Base-by-base conservation (phyloP, 2,113 vertebrate species). In the Platichthys flesus region DNA sequence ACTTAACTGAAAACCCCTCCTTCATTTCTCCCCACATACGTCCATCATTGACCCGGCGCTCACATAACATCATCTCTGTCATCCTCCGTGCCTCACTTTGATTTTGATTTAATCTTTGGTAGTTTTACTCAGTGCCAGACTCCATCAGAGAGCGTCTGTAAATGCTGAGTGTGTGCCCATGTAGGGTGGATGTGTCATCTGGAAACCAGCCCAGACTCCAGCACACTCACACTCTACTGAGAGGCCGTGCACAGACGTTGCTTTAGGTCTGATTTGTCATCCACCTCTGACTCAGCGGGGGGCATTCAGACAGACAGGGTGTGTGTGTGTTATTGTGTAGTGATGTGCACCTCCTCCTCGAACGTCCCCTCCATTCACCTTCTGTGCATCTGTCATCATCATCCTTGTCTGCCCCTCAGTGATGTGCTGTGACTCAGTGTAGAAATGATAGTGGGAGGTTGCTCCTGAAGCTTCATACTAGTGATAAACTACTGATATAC, bases 201-300 rank as follows among this genome's bases (percentile, higher is more conserved):
- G 20, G 28, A 69, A 24, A 20, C 35, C 79, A 65, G 59, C 26
- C 55, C 65, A 78, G 56, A 84, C 80, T 64, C 42, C 5, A 16
- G 2, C 63, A 45, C 62, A 42, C 47, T 35, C 31, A 60, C 45
- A 20, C 45, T 16, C 5, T 20, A 51, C 47, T 18, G 47, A n/a
- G 51, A 40, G 45, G 21, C 57, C 21, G 14, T 49, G 28, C 47
- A 49, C 51, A 57, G 54, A 74, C 26, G 24, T 28, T 60, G 40
- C 65, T 79, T 23, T 56, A 76, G 68, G 66, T 85, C 71, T 71
- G 81, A 72, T 81, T 78, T 88, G 81, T 88, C 88, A 88, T 80
- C 68, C 13, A n/a, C 37, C 18, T 78, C 70, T 90, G 90, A 91
- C 60, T 92, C 86, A 91, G 31, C 82, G 55, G 74, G 57, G 64